Conservation (phyloP, 2,797 vertebrate species). For the Cryptoprocta ferox region DNA sequence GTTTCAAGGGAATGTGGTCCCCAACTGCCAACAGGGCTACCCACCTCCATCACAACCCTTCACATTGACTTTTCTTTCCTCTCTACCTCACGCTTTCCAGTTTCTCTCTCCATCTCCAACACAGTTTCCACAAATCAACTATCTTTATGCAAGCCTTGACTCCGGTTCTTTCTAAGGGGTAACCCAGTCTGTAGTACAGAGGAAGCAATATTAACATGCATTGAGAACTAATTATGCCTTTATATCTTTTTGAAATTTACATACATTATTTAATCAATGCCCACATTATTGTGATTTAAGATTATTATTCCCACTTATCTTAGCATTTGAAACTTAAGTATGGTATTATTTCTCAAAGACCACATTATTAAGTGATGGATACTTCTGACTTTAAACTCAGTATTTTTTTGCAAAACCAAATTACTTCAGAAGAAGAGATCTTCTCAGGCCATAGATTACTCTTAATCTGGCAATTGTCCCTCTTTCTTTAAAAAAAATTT, state of each 20-base stretch:
- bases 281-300: background rate
- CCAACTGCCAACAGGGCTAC: background rate
- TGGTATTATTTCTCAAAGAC: background rate
- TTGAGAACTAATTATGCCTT: background rate
- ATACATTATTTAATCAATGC: background rate
- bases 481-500: background rate
- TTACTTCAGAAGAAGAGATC: background rate
- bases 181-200: background rate
- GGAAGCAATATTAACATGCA: background rate
- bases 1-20: background rate
- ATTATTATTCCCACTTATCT: background rate
- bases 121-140: background rate
- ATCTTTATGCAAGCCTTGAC: background rate
- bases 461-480: background rate
- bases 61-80: background rate
- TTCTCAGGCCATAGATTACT: background rate
- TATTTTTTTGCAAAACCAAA: background rate
- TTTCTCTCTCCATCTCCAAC: rapidly evolving
- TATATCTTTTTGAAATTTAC: background rate
- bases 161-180: background rate
- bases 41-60: background rate
- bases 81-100: background rate
- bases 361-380: background rate
- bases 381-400: background rate
- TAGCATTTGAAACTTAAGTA: background rate